Percentiles rank a stretch among this genome's conserved stretches.
Conservation (phyloP, 2,888 invertebrate genomes). For the Sarcophaga subvicina region DNA sequence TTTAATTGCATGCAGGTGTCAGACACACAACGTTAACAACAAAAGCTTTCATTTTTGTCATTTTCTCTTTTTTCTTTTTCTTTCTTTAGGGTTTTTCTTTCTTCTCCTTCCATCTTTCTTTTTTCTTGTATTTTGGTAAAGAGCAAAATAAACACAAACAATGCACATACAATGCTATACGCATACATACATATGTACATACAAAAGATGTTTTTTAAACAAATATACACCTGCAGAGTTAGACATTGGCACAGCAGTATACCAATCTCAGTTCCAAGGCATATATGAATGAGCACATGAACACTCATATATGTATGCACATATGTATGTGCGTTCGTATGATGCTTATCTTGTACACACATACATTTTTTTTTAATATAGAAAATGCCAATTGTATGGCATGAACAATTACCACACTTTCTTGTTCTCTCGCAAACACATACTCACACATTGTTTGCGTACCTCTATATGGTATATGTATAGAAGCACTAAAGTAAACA, state of each 20-base stretch:
- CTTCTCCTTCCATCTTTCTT: background rate
- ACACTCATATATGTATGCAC: background rate
- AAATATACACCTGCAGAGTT: slow-evolving; percentile 1
- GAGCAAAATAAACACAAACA: slow-evolving; percentile 27
- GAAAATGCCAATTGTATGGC: slow-evolving; percentile 31
- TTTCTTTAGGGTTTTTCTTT: too few species aligned
- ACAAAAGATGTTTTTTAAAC: background rate
- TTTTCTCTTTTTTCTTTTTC: background rate
- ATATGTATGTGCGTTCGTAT: background rate
- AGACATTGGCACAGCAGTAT: slow-evolving; percentile 31
- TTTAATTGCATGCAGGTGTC: slow-evolving; percentile 55
- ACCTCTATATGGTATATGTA: background rate
- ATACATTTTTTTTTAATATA: background rate
- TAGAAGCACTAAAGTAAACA: background rate
- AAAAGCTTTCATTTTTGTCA: background rate
- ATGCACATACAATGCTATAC: too few species aligned
- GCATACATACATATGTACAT: background rate
- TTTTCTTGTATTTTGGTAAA: slow-evolving; percentile 34
- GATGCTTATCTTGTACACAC: background rate
- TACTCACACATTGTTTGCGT: background rate
- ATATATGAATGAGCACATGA: background rate
- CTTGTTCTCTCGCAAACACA: background rate
- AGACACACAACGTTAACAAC: slow-evolving; percentile 27
- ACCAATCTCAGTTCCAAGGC: background rate
- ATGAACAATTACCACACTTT: slow-evolving; percentile 18